Percentiles rank a stretch among this genome's conserved stretches.
Evolutionary conservation across 2,888 invertebrate species (phyloP).

Genomic region (Plebejus argus): DNA sequence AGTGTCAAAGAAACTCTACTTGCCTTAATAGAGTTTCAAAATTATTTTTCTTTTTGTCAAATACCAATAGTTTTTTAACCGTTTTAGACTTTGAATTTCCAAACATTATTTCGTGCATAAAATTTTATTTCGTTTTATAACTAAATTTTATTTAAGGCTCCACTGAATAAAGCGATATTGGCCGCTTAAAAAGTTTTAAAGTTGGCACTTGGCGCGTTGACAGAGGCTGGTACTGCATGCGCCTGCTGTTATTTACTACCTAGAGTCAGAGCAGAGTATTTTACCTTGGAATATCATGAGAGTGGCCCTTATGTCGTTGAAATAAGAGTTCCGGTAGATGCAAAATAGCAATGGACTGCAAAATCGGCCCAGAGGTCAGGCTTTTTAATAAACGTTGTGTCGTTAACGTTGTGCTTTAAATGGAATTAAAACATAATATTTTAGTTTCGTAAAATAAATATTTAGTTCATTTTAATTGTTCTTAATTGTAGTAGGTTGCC

Average conservation of each 20-base stretch:
- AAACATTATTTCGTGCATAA: not conserved
- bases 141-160: constrained; percentile 12
- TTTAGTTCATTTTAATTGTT: not conserved
- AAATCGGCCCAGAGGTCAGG: constrained; percentile 49
- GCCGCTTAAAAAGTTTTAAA: constrained; percentile 43
- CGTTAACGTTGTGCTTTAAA: not conserved
- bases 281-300: no score
- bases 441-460: not conserved
- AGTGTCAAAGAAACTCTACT: no score
- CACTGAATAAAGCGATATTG: constrained; percentile 43
- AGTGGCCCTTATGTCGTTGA: no score
- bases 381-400: constrained; percentile 34
- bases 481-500: not conserved
- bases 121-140: not conserved
- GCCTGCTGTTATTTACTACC: constrained; percentile 64
- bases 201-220: constrained; percentile 53
- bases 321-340: no score
- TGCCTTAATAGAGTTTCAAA: not conserved
- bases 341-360: no score
- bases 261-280: constrained; percentile 46
- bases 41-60: not conserved
- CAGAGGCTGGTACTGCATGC: constrained; percentile 52
- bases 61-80: not conserved
- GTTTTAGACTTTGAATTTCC: not conserved
- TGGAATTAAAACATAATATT: not conserved